Evolutionary conservation across 2,888 invertebrate genomes (phyloP).

Genomic region (Conomelus anceps): DNA sequence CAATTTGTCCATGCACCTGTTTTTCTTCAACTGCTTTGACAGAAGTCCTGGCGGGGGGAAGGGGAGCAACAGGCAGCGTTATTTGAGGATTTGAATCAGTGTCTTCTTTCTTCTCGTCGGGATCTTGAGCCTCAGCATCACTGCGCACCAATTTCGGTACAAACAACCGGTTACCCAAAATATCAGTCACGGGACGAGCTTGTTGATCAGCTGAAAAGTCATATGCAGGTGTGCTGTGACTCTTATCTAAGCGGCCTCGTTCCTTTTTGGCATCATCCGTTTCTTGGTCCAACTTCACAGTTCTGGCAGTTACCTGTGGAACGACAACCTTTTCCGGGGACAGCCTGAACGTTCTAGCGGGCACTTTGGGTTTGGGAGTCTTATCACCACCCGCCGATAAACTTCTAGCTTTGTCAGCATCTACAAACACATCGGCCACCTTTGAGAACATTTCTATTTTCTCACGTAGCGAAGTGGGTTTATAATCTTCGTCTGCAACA

Average conservation of each 20-base stretch:
- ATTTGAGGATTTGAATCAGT: neutral
- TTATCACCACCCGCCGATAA: neutral
- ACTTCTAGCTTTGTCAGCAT: neutral
- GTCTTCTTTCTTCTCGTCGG: constrained; percentile 15
- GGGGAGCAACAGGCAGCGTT: neutral
- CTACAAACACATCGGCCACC: constrained; percentile 6
- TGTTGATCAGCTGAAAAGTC: constrained; percentile 46
- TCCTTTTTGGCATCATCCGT: constrained; percentile 34
- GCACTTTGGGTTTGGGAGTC: constrained; percentile 32
- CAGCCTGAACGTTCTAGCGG: constrained; percentile 29
- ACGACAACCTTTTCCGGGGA: constrained; percentile 21
- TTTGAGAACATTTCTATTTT: constrained; percentile 36
- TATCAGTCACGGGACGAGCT: neutral
- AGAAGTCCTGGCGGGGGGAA: neutral
- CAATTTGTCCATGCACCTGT: constrained; percentile 33
- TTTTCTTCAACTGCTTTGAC: constrained; percentile 22
- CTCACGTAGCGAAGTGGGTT: constrained; percentile 33
- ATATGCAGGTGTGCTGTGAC: constrained; percentile 76
- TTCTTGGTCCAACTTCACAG: constrained; percentile 26
- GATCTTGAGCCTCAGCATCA: constrained; percentile 8
- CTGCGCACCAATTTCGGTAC: constrained; percentile 5
- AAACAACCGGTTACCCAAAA: neutral
- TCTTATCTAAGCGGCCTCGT: constrained; percentile 64
- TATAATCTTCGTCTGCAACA: constrained; percentile 1
- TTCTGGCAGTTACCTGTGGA: constrained; percentile 22